These are phyloP conservation scores for Boloria selene DNA, from an alignment of 2,888 invertebrate genomes.

Conservation along the genomic window DNA sequence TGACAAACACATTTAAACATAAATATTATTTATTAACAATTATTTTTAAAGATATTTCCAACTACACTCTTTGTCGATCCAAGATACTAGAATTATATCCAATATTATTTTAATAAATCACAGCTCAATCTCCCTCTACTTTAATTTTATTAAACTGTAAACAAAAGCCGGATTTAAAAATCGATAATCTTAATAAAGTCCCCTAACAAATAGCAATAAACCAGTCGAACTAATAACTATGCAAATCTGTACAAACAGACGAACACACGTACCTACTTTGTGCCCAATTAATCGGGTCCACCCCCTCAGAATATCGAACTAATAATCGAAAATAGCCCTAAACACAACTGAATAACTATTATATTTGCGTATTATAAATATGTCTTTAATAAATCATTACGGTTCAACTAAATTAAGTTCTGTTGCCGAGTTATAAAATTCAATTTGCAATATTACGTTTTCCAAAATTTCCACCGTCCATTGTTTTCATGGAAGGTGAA, in stretches of 20 bases:
- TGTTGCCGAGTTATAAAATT: not conserved
- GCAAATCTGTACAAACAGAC: constrained; percentile 68
- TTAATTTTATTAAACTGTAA: not conserved
- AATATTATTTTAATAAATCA: not conserved
- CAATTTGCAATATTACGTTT: no score
- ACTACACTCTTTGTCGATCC: no score
- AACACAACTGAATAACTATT: not conserved
- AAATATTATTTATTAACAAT: no score
- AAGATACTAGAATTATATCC: not conserved
- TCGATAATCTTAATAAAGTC: constrained; percentile 36
- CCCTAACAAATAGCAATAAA: constrained; percentile 49
- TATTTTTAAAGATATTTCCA: no score
- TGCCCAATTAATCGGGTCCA: constrained; percentile 39
- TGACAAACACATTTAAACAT: no score
- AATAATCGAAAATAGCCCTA: constrained; percentile 8
- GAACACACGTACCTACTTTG: constrained; percentile 52
- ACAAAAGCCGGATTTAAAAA: constrained; percentile 25
- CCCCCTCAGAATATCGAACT: constrained; percentile 16
- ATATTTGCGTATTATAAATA: constrained; percentile 14
- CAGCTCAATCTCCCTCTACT: not conserved
- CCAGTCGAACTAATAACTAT: constrained; percentile 59
- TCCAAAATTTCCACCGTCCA: no score
- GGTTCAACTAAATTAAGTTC: constrained; percentile 16
- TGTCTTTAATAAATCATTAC: constrained; percentile 12
- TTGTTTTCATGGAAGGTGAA: not conserved